Evolutionary conservation across 2,888 invertebrate species (phyloP).

Genomic region (Rhagophthalmus giganteus): DNA sequence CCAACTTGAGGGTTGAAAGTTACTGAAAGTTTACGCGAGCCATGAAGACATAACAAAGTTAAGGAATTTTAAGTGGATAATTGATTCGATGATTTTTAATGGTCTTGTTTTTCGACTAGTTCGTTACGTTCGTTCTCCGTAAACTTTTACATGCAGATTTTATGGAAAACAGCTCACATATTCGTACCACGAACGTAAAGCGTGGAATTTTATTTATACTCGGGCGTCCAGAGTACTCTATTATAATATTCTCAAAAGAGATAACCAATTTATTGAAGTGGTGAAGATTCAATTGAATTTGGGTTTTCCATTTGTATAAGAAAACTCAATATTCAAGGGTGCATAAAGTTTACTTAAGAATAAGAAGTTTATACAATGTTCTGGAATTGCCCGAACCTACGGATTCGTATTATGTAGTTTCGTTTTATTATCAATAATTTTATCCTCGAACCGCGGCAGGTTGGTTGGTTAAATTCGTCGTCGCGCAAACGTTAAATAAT

Average conservation of each 20-base stretch:
- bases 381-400: neutral
- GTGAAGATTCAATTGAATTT: slow-evolving; percentile 50
- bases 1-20: slow-evolving; percentile 43
- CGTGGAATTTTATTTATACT: slow-evolving; percentile 43
- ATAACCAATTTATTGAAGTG: slow-evolving; percentile 52
- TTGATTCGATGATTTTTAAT: slow-evolving; percentile 40
- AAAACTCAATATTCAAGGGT: slow-evolving; percentile 24
- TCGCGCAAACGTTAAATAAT: no score
- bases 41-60: slow-evolving; percentile 46
- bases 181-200: slow-evolving; percentile 39
- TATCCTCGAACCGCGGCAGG: no score
- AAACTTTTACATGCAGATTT: slow-evolving; percentile 28
- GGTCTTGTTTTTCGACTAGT: slow-evolving; percentile 30
- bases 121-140: slow-evolving; percentile 8
- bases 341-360: slow-evolving; percentile 23
- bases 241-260: slow-evolving; percentile 43
- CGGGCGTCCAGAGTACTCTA: slow-evolving; percentile 42
- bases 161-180: slow-evolving; percentile 29
- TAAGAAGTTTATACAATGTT: slow-evolving; percentile 12
- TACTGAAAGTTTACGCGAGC: slow-evolving; percentile 34
- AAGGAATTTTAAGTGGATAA: slow-evolving; percentile 40
- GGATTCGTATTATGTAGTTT: no score
- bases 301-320: slow-evolving; percentile 48
- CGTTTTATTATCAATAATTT: no score
- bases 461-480: no score